Conservation (phyloP, 2,113 vertebrate genomes). For the Telmatochromis sp. region DNA sequence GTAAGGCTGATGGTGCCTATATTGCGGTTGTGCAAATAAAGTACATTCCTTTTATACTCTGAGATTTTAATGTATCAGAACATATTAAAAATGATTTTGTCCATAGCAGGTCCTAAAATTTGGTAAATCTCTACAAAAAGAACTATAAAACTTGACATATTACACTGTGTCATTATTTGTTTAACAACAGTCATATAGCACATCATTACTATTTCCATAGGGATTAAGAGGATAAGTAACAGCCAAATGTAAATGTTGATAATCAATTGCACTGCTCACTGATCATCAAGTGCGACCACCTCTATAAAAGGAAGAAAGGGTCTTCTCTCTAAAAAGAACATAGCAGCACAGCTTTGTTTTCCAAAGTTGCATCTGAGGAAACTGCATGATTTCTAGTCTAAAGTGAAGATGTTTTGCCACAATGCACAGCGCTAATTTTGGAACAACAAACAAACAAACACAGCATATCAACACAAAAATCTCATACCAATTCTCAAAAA, state of each 20-base stretch:
- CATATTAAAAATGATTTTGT: neutral
- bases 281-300: neutral
- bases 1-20: neutral
- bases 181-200: neutral
- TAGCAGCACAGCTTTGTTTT: neutral
- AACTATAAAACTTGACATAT: neutral
- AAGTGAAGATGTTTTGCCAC: neutral
- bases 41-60: neutral
- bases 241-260: neutral
- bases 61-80: neutral
- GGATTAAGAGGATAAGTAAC: neutral
- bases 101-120: neutral
- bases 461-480: neutral
- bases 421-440: neutral
- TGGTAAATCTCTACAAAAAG: neutral
- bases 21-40: neutral
- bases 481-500: neutral
- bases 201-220: neutral
- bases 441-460: neutral
- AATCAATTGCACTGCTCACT: neutral
- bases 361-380: neutral
- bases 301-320: neutral
- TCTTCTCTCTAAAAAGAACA: neutral
- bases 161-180: neutral
- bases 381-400: neutral